Base-by-base conservation (phyloP, 2,888 invertebrate species). In the Ectemnius lituratus region DNA sequence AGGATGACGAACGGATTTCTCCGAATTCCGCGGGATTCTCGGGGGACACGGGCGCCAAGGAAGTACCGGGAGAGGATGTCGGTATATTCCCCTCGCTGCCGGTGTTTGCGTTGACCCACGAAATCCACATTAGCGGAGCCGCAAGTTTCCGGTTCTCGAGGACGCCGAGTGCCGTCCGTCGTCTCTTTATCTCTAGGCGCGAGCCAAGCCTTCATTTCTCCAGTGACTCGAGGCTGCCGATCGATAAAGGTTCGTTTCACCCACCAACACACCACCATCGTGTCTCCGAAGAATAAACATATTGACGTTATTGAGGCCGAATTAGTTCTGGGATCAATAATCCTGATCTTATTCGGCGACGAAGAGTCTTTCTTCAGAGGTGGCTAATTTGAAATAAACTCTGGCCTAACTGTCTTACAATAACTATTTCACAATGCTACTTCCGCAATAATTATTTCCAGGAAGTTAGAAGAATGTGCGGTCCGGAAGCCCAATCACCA, bases 121-220 rank as follows among this genome's bases (percentile, higher is more conserved):
- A 78, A 76, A 78, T 76, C 76, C 68, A 78, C 76, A 76, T 76
- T 73, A 46, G 73, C 73, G 76, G 66, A 67, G 73, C 65, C 69
- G 70, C 72, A 47, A 79, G 81, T 81, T 88, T 87, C 86, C 86
- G 85, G 83, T 79, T 81, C 84, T 67, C 69, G 16, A 16, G 60
- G 47, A 20, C 69, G 70, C 59, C 69, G 60, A 47, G n/a, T 67
- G 70, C 59, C 69, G 81, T 67, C 75, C 37, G 37, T 58, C 69
- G 81, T 70, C 76, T 69, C 76, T 84, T 84, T 85, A 85, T 85
- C 85, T 85, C 64, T 37, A 2, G 52, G 65, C 63, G 65, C 64
- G 70, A 83, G 88, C 90, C 89, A 88, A 90, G 89, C 90, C 90
- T 89, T 89, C 88, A 79, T 88, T 89, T 87, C 84, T 85, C 84